Conservation (phyloP, 92 coral and sea anemone species). For the Palythoa caribaeorum region DNA sequence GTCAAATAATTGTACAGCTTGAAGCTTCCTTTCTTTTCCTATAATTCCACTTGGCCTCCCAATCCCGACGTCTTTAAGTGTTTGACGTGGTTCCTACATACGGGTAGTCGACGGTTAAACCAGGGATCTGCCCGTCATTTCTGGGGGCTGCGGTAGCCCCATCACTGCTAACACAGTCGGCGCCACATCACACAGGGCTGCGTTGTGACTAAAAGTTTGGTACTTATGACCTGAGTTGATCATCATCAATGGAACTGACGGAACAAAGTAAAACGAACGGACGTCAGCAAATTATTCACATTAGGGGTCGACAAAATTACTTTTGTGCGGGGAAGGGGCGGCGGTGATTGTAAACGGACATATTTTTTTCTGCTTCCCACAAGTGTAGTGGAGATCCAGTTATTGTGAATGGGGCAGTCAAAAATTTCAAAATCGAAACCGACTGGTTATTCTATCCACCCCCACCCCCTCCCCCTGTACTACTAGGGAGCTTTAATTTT, state of each 20-base stretch:
- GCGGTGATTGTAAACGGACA: neutral
- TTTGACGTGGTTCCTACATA: neutral
- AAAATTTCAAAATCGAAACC: too few relatives aligned
- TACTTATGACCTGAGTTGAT: conserved; percentile 85
- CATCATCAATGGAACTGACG: conserved; percentile 87
- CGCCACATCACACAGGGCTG: conserved; percentile 99
- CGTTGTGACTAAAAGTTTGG: conserved; percentile 82
- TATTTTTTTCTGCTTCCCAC: neutral
- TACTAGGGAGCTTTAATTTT: too few relatives aligned
- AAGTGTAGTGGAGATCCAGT: too few relatives aligned
- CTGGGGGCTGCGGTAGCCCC: conserved; percentile 84
- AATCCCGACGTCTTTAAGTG: neutral
- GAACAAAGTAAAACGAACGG: neutral
- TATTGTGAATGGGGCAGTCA: too few relatives aligned
- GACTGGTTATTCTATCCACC: too few relatives aligned
- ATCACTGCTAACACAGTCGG: conserved; percentile 92
- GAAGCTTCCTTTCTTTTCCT: too few relatives aligned
- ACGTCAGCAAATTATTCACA: neutral
- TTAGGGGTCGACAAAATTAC: too few relatives aligned
- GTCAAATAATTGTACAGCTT: too few relatives aligned
- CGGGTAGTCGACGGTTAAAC: conserved; percentile 12
- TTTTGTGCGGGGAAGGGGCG: too few relatives aligned
- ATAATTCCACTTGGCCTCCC: neutral
- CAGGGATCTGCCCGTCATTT: conserved; percentile 93
- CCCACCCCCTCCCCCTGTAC: too few relatives aligned